Base-by-base conservation (phyloP, 2,888 invertebrate species). In the Cyrtodaria siliqua region DNA sequence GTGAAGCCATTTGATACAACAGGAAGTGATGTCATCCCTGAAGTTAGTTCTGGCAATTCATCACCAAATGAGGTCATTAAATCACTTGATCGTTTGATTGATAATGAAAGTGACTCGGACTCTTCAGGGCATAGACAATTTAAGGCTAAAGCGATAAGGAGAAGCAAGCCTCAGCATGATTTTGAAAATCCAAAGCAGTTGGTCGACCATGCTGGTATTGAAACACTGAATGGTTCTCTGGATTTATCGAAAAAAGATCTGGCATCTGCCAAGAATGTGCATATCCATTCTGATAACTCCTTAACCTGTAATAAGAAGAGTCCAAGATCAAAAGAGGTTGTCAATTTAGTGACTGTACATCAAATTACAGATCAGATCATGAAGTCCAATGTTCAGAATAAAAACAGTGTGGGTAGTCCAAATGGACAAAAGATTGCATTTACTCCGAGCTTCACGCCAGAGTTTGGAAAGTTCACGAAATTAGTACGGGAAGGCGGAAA, bases 381-480 rank as follows among this genome's bases (percentile, higher is more conserved):
- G 8, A 71, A 82, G 29, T 84, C 82, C 8, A 75, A 82, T 61
- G 70, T 70, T 29, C 69, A 64, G 44, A 70, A 67, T 26, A 67
- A 60, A 29, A 74, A 60, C 44, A 57, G 56, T 20, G 53, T 29
- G 24, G 18, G 42, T 24, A 55, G 29, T 2, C 40, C 50, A 33
- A 14, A 47, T 47, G 50, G 38, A 2, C n/a, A 52, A 20, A 67
- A 59, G 23, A 20, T 81, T 24, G 60, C 76, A 29, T 75, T 78
- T 40, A 63, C 73, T 9, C 78, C 80, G 16, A 80, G 85, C 64
- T 87, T 76, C 55, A 88, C 89, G 1, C 81, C 85, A 9, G 88
- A 88, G 63, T 89, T 89, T 75, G 88, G 89, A 16, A 86, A 87
- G 64, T 88, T 83, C 50, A 89, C 89, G 16, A 88, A 87, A 61